phyloP scores from a whole-genome alignment of 2,888 invertebrate genomes.

The Ichneumoninae sp. region DNA sequence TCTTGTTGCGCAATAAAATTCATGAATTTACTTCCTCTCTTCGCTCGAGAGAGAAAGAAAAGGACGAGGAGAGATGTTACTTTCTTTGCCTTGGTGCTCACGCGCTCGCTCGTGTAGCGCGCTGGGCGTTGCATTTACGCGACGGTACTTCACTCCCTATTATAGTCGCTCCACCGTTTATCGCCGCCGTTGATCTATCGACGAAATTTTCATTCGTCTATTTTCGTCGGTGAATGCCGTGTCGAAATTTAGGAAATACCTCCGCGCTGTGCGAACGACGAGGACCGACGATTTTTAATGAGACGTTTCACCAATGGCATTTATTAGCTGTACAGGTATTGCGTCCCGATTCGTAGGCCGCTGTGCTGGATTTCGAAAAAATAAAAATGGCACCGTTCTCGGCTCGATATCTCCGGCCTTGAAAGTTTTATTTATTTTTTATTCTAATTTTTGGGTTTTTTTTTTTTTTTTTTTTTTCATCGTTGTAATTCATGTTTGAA shows the following conservation, averaged over 20 bases:
- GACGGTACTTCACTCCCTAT: not conserved
- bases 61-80: constrained; percentile 50
- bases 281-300: constrained; percentile 27
- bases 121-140: not conserved
- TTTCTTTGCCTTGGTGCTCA: constrained; percentile 50
- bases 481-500: not conserved
- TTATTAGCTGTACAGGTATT: constrained; percentile 15
- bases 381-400: not conserved
- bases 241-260: constrained; percentile 31
- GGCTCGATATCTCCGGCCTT: not conserved
- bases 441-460: not conserved
- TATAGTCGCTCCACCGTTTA: not conserved
- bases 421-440: not conserved
- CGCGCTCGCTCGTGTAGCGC: not conserved
- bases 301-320: constrained; percentile 50
- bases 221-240: constrained; percentile 5
- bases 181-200: not conserved
- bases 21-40: constrained; percentile 69
- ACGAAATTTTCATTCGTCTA: constrained; percentile 16
- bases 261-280: not conserved
- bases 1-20: constrained; percentile 68
- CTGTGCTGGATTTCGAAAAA: not conserved
- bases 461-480: not conserved
- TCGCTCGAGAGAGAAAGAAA: constrained; percentile 25
- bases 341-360: not conserved